Conservation (phyloP, 1,140 invertebrate species). For the Ips typographus region DNA sequence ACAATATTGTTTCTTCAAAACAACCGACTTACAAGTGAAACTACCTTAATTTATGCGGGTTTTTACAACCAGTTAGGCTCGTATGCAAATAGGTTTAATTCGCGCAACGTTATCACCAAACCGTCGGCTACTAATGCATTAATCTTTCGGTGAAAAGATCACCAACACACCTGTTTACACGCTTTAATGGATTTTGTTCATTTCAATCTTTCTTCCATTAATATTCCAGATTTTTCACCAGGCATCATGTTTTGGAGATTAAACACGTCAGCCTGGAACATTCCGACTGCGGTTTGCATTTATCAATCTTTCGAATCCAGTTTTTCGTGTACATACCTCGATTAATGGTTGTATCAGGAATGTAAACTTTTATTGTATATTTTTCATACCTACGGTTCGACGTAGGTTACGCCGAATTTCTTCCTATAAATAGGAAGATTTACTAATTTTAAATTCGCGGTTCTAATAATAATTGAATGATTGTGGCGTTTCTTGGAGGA, state of each 20-base stretch:
- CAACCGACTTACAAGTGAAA: neutral
- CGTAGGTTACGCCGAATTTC: constrained; percentile 3
- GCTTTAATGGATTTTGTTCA: neutral
- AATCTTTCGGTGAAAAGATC: constrained; percentile 15
- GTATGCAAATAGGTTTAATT: constrained; percentile 4
- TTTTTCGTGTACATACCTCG: too few species aligned
- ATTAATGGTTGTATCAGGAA: neutral
- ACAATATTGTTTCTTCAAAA: too few species aligned
- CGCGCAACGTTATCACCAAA: constrained; percentile 11
- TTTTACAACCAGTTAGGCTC: neutral
- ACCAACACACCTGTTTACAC: constrained; percentile 3
- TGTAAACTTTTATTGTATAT: constrained; percentile 1
- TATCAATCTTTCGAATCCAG: too few species aligned
- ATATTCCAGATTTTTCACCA: neutral
- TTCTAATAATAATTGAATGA: too few species aligned
- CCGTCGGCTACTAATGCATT: constrained; percentile 15
- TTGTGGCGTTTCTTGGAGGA: too few species aligned
- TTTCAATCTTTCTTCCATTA: neutral
- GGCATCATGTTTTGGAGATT: too few species aligned
- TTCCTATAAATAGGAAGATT: neutral
- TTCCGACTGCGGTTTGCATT: too few species aligned
- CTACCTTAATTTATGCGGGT: constrained; percentile 4
- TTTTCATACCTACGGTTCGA: neutral
- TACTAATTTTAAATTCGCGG: neutral
- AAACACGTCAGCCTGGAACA: too few species aligned